phyloP scores from a whole-genome alignment of 1,140 invertebrate genomes.

The Adoxophyes honmai region DNA sequence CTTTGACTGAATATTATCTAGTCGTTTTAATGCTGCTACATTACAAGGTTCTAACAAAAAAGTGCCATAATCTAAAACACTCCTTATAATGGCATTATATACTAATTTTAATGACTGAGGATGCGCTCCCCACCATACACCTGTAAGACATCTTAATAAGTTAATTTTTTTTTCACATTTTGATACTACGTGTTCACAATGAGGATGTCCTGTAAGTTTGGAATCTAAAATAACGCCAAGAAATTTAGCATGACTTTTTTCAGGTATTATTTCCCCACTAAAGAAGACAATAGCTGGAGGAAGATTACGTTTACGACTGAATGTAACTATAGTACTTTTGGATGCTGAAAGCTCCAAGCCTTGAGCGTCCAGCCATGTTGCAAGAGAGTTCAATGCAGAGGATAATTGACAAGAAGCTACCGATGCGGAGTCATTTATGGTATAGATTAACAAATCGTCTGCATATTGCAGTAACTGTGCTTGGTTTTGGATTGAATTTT shows the following conservation, averaged over 20 bases:
- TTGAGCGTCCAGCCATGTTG: background rate
- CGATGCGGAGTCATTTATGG: no score
- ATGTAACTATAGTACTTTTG: background rate
- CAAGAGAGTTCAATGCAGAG: background rate
- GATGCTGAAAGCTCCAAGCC: background rate
- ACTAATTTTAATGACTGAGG: background rate
- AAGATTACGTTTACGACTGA: background rate
- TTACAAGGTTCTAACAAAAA: no score
- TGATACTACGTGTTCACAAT: background rate
- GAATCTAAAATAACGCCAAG: slow-evolving; percentile 1
- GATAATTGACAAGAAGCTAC: no score
- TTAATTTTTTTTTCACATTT: slow-evolving; percentile 10
- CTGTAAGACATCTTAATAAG: background rate
- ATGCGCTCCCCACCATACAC: slow-evolving; percentile 12
- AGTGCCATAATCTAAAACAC: background rate
- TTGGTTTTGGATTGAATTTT: background rate
- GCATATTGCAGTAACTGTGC: background rate
- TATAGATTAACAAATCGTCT: background rate
- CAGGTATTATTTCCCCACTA: background rate
- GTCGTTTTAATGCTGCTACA: no score
- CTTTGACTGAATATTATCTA: no score
- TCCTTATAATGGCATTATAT: slow-evolving; percentile 7
- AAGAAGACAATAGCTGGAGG: background rate
- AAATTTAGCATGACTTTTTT: background rate
- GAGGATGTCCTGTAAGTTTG: background rate